Base-by-base conservation (phyloP, 2,113 vertebrate genomes). In the Oriolus oriolus region DNA sequence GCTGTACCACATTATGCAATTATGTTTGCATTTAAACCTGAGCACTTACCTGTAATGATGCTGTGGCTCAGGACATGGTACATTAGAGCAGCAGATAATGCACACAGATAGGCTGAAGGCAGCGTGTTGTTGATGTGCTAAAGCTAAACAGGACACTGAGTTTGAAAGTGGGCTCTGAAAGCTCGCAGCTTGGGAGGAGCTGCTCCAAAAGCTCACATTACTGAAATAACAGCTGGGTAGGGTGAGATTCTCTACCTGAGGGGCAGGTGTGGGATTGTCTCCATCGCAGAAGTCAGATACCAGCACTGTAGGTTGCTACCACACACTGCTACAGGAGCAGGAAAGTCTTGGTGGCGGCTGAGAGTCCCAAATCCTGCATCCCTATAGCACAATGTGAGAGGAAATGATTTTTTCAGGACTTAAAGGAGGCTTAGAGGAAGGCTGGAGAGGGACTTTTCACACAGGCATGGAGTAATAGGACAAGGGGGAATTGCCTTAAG, bases 21-120 rank as follows among this genome's bases (percentile, higher is more conserved):
- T 98, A 98, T 96, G 94, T 97, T 97, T 97, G 96, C 97, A 98
- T 98, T 98, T 98, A 97, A 98, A 98, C 95, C 96, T 97, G 97
- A 95, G 97, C 97, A 95, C 97, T 98, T 98, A 97, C 97, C 95
- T 98, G 97, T 98, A 97, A 98, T 98, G 97, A 97, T 91, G 93
- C 97, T 96, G 96, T 87, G 96, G 91, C 52, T 95, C 90, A 41
- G 96, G 85, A 64, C 97, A 97, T 94, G 98, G 98, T 98, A 97
- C 97, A 98, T 97, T 97, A 97, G 95, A 75, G 97, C 96, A 97
- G 97, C 89, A 97, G 96, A 97, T 97, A 97, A 98, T 97, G 97
- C 97, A 94, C 89, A 96, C 84, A 95, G 96, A 97, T 98, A 98
- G 97, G 96, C 97, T 93, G 96, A 97, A 92, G 97, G 97, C 96